Conservation (phyloP, 1,140 invertebrate genomes). For the Dendrolimus punctatus region DNA sequence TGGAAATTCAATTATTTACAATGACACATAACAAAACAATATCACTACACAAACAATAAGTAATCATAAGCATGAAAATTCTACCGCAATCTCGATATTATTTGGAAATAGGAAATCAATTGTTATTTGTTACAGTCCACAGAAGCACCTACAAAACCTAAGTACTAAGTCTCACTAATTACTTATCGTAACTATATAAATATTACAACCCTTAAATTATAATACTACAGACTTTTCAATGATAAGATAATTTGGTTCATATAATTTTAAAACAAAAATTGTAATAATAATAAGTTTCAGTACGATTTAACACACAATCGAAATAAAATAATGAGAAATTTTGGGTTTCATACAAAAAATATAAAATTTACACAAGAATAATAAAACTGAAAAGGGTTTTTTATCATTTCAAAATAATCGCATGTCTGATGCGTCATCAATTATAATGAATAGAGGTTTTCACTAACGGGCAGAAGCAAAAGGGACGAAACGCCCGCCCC, state of each 20-base stretch:
- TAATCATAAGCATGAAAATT: slow-evolving; percentile 22
- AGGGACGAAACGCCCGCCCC: not conserved
- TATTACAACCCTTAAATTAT: slow-evolving; percentile 34
- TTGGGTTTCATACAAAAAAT: too few species aligned
- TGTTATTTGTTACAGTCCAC: slow-evolving; percentile 4
- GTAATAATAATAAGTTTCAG: slow-evolving; percentile 3
- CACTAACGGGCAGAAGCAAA: too few species aligned
- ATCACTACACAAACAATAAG: slow-evolving; percentile 22
- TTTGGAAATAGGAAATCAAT: slow-evolving; percentile 20
- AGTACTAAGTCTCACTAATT: slow-evolving; percentile 34
- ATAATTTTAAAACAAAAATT: slow-evolving; percentile 7
- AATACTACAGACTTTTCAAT: slow-evolving; percentile 30
- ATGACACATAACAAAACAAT: slow-evolving; percentile 25
- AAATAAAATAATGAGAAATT: not conserved
- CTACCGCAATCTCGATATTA: slow-evolving; percentile 18
- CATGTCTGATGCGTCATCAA: too few species aligned
- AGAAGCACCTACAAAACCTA: slow-evolving; percentile 27
- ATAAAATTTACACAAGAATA: too few species aligned
- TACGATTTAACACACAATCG: slow-evolving; percentile 5
- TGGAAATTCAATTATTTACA: slow-evolving; percentile 60
- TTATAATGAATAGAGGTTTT: too few species aligned
- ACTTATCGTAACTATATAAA: slow-evolving; percentile 23
- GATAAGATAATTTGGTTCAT: slow-evolving; percentile 9
- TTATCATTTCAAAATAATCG: too few species aligned
- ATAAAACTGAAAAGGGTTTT: not conserved